These are phyloP conservation scores for Brachionus plicatilis DNA, from an alignment of 1,140 invertebrate species.

Conservation along the genomic window DNA sequence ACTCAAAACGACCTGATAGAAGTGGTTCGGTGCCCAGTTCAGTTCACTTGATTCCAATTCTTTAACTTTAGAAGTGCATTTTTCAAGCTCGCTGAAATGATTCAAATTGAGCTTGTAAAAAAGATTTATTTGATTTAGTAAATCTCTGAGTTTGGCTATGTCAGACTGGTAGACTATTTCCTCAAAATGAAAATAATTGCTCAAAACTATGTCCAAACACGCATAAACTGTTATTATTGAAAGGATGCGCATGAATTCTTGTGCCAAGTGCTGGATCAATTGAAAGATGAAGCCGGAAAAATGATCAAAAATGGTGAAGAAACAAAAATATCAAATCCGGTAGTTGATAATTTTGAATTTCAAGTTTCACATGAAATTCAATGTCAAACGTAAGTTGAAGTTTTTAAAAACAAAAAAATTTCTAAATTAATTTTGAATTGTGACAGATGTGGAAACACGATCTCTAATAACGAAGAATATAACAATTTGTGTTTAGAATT, in stretches of 20 bases:
- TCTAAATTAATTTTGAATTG: not conserved
- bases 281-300: slow-evolving; percentile 52
- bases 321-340: slow-evolving; percentile 44
- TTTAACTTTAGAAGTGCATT: not conserved
- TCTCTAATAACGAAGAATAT: slow-evolving; percentile 22
- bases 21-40: not conserved
- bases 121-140: not conserved
- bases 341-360: slow-evolving; percentile 52
- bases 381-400: slow-evolving; percentile 44
- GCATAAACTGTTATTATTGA: slow-evolving; percentile 16
- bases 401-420: not conserved
- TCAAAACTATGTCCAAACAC: not conserved
- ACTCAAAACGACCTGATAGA: not conserved
- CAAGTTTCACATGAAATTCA: slow-evolving; percentile 47
- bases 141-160: not conserved
- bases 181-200: not conserved
- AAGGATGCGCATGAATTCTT: slow-evolving; percentile 56
- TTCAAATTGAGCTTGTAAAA: not conserved
- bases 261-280: slow-evolving; percentile 49
- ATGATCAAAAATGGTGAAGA: slow-evolving; percentile 40
- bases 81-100: not conserved
- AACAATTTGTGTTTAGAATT: slow-evolving; percentile 38
- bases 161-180: not conserved
- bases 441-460: not conserved
- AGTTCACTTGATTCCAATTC: not conserved